phyloP scores from a whole-genome alignment of 2,888 invertebrate genomes.

The Bursaphelenchus okinawaensis region DNA sequence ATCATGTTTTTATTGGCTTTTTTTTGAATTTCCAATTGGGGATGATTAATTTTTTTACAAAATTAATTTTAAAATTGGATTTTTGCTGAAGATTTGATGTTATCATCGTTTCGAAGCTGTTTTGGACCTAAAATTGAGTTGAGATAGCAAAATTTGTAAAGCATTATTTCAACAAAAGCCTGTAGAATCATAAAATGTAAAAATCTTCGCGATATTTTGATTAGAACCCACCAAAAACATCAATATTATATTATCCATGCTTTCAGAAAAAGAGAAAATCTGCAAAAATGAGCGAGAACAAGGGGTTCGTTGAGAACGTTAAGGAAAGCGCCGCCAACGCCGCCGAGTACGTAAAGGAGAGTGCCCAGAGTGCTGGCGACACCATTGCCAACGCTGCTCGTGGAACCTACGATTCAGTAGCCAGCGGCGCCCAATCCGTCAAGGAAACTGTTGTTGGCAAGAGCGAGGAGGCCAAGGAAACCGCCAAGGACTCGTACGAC shows the following conservation, averaged over 20 bases:
- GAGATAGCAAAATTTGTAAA: no score
- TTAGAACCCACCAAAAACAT: no score
- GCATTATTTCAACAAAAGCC: no score
- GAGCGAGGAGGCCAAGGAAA: background rate
- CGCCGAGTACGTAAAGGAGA: background rate
- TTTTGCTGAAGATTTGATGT: no score
- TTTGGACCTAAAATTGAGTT: no score
- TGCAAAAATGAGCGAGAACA: background rate
- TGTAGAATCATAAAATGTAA: no score
- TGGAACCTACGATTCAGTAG: background rate
- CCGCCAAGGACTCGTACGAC: background rate
- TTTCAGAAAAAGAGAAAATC: background rate
- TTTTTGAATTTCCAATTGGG: no score
- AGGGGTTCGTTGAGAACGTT: background rate
- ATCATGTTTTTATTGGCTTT: no score
- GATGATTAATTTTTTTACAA: no score
- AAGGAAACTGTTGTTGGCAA: background rate
- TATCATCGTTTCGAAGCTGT: no score
- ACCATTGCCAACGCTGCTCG: background rate
- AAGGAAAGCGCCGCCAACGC: background rate
- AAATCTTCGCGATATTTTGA: no score
- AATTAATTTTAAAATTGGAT: no score
- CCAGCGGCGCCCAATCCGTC: background rate
- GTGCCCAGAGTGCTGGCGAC: background rate
- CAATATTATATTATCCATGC: background rate